Percentiles rank a stretch among this genome's conserved stretches.
phyloP scores from a whole-genome alignment of 2,113 vertebrate genomes.

The Chamaetylas fuelleborni region DNA sequence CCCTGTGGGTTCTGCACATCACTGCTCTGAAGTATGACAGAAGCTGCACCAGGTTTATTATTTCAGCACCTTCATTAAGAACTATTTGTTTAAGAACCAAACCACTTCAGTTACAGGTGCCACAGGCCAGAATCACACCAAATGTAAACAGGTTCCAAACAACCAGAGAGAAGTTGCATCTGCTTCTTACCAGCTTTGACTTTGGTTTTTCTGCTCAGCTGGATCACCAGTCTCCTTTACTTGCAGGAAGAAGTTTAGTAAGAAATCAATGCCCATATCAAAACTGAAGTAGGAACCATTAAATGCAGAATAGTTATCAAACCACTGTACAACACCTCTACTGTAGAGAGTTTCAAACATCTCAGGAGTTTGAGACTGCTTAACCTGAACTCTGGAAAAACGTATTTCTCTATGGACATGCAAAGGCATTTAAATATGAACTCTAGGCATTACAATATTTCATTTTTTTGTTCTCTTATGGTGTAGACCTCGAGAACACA shows the following conservation, averaged over 20 bases:
- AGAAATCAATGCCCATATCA: conserved; percentile 63
- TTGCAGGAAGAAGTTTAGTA: conserved; percentile 60
- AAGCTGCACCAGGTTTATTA: conserved; percentile 18
- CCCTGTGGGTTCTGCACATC: neutral
- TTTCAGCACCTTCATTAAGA: conserved; percentile 35
- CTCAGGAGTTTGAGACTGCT: conserved; percentile 64
- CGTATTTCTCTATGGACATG: conserved; percentile 52
- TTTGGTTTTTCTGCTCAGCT: conserved; percentile 57
- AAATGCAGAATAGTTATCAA: conserved; percentile 69
- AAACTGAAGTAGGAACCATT: conserved; percentile 66
- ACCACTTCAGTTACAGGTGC: neutral
- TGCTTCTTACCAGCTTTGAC: conserved; percentile 25
- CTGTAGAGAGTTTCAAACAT: conserved; percentile 64
- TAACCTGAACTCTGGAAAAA: conserved; percentile 65
- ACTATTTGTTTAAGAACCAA: conserved; percentile 1
- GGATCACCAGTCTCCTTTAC: conserved; percentile 44
- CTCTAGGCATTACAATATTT: neutral
- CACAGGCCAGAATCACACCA: neutral
- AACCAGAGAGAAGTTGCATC: conserved; percentile 12
- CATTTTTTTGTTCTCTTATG: neutral
- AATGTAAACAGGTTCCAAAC: conserved; percentile 35
- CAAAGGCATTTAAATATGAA: conserved; percentile 69
- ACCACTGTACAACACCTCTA: conserved; percentile 50
- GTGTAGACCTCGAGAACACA: conserved; percentile 29
- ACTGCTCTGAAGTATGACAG: neutral